Base-by-base conservation (phyloP, 2,797 vertebrate species). In the Lindbergichthys nudifrons region DNA sequence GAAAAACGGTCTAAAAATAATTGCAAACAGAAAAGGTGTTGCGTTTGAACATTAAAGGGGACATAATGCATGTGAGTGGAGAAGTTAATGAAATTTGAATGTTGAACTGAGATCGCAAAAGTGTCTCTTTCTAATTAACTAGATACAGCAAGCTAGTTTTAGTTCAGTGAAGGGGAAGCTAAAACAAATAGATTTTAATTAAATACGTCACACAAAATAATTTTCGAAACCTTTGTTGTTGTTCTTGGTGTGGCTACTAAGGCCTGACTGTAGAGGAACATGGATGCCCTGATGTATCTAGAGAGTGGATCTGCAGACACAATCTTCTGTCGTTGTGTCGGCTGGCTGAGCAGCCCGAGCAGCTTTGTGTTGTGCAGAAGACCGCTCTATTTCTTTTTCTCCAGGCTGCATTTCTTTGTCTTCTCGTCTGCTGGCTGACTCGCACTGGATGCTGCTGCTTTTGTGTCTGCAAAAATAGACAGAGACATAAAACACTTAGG, bases 341-440 rank as follows among this genome's bases (percentile, higher is more conserved):
- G 79, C 77, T 82, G 85, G 68, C 70, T 75, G 84, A 82, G 83
- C 74, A 77, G 63, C 87, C 63, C 48, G 66, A 82, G 77, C 83
- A 84, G 87, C 83, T 11, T 67, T 51, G 62, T 54, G 73, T 77
- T 65, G 41, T 62, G 32, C 75, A 77, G 65, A 76, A 21, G 47
- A 62, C 30, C 8, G 30, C 64, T 85, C 72, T 91, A 93, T 74
- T 92, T 91, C 53, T 84, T 82, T 64, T 87, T 90, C 70, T 89
- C 80, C 74, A 71, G 79, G 74, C 51, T 82, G 81, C 69, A 56
- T 72, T 84, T 86, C 90, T 91, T 90, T 63, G 71, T 84, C 75
- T 88, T 87, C 73, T 91, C 86, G 62, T 82, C 90, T 30, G 79
- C 76, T 0, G 57, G 58, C 59, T 90, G 89, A 85, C 76, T 84